Conservation (phyloP, 2,888 invertebrate species). For the Caenorhabditis sulstoni region DNA sequence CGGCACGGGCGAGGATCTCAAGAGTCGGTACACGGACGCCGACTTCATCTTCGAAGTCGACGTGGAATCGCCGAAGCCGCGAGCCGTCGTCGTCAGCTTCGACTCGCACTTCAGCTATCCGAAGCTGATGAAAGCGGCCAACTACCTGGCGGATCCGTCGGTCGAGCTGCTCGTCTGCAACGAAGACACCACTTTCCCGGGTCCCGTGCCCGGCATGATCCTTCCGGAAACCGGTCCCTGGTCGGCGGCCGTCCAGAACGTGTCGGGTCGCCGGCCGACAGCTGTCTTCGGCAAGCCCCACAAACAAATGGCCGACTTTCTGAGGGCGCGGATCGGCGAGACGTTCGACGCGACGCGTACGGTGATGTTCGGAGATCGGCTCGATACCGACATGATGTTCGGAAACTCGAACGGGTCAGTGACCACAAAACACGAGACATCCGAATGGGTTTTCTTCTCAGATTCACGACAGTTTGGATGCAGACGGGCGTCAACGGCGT, state of each 20-base stretch:
- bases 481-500: conserved; percentile 51
- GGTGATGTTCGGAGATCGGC: conserved; percentile 94
- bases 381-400: conserved; percentile 91
- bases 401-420: conserved; percentile 88
- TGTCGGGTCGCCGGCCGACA: conserved; percentile 88
- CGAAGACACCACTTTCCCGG: conserved; percentile 91
- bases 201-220: conserved; percentile 74
- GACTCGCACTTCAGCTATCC: conserved; percentile 89
- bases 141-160: conserved; percentile 88
- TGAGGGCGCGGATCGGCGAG: conserved; percentile 83
- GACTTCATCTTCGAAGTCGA: conserved; percentile 62
- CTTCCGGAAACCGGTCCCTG: conserved; percentile 87
- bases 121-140: conserved; percentile 92
- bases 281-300: conserved; percentile 93
- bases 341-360: conserved; percentile 88
- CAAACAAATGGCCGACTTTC: conserved; percentile 80
- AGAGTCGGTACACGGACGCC: conserved; percentile 53
- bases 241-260: conserved; percentile 89
- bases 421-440: background rate
- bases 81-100: conserved; percentile 94
- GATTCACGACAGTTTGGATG: conserved; percentile 59
- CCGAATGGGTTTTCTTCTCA: background rate
- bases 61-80: conserved; percentile 82
- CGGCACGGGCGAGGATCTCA: conserved; percentile 69
- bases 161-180: conserved; percentile 93